phyloP scores from a whole-genome alignment of 2,113 vertebrate genomes.

The Thymallus thymallus region DNA sequence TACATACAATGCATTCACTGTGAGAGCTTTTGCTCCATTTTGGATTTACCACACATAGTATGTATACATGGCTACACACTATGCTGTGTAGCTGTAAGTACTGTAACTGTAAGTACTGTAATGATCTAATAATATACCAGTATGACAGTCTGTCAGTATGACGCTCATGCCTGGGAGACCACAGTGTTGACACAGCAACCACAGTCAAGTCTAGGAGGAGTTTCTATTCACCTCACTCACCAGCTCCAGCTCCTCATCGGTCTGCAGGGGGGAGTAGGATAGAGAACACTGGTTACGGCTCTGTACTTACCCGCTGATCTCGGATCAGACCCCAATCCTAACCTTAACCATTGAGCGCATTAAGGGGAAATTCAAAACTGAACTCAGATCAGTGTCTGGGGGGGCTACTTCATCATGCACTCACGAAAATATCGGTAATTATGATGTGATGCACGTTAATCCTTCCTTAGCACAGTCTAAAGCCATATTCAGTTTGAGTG shows the following conservation, averaged over 20 bases:
- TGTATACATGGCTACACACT: neutral
- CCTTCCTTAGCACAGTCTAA: too few species aligned
- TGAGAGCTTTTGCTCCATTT: neutral
- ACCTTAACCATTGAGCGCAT: too few species aligned
- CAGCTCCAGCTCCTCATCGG: conserved; percentile 94
- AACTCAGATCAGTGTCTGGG: too few species aligned
- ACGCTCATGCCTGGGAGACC: conserved; percentile 8
- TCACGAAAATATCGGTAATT: too few species aligned
- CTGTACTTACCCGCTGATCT: neutral
- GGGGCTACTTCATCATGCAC: too few species aligned
- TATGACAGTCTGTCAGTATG: neutral
- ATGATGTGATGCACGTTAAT: neutral
- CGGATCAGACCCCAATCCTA: too few species aligned
- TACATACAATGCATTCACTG: conserved; percentile 27
- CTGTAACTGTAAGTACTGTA: too few species aligned
- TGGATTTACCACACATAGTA: neutral
- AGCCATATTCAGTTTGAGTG: too few species aligned
- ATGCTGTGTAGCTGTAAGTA: neutral
- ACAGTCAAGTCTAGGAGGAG: conserved; percentile 84
- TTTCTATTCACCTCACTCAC: conserved; percentile 90
- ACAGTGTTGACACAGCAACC: conserved; percentile 2
- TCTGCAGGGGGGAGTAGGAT: conserved; percentile 70
- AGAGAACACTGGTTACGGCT: conserved; percentile 22
- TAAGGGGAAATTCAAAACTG: too few species aligned
- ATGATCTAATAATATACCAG: neutral